phyloP scores from a whole-genome alignment of 2,113 vertebrate species.

The Eulemur rufifrons region DNA sequence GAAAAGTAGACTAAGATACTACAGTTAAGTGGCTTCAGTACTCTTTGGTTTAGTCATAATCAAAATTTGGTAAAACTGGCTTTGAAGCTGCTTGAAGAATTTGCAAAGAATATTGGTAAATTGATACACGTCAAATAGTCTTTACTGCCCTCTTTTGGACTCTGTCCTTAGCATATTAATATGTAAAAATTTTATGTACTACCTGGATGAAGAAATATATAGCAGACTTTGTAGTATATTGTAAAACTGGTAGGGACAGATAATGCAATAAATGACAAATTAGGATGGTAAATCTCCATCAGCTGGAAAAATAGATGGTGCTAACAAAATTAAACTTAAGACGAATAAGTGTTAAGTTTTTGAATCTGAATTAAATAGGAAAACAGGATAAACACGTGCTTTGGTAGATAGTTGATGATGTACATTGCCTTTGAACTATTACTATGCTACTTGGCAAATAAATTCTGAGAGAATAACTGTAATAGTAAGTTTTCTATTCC shows the following conservation, averaged over 20 bases:
- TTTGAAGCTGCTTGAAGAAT: background rate
- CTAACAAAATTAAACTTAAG: background rate
- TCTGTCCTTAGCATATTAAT: background rate
- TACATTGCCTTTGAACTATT: background rate
- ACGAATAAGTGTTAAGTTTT: background rate
- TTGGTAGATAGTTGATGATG: background rate
- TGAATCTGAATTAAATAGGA: background rate
- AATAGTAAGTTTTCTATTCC: background rate
- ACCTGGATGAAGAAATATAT: background rate
- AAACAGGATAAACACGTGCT: background rate
- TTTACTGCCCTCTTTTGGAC: background rate
- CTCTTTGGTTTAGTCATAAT: background rate
- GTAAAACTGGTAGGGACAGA: background rate
- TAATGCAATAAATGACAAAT: background rate
- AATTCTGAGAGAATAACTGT: background rate
- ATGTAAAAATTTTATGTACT: background rate
- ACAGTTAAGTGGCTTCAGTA: background rate
- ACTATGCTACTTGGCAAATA: background rate
- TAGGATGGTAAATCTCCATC: background rate
- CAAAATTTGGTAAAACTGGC: background rate
- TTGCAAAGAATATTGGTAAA: background rate
- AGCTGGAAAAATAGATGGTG: background rate
- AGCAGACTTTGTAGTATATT: background rate
- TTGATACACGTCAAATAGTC: background rate
- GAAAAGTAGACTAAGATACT: background rate